These are phyloP conservation scores for Formica exsecta DNA, from an alignment of 1,140 invertebrate genomes.

Conservation along the genomic window DNA sequence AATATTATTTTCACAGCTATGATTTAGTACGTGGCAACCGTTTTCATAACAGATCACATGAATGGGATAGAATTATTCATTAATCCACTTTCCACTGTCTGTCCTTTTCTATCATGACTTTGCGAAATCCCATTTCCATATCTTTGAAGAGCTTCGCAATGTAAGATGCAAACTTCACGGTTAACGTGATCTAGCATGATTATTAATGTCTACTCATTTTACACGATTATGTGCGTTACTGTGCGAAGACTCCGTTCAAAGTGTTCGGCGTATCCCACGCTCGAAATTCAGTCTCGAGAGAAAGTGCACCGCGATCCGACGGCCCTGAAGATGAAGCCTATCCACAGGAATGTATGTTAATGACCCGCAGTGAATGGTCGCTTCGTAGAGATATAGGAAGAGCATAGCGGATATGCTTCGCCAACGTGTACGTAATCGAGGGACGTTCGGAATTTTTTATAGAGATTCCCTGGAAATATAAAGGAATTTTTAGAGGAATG, in stretches of 20 bases:
- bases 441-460: constrained; percentile 51
- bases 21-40: not conserved
- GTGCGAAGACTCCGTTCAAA: constrained; percentile 41
- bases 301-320: constrained; percentile 78
- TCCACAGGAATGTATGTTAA: constrained; percentile 77
- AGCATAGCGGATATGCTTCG: constrained; percentile 47
- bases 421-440: not conserved
- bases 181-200: constrained; percentile 36
- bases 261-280: constrained; percentile 76
- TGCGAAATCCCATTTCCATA: constrained; percentile 39
- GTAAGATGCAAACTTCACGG: constrained; percentile 8
- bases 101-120: constrained; percentile 24
- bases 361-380: constrained; percentile 62
- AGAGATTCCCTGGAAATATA: constrained; percentile 30
- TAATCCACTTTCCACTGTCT: constrained; percentile 44
- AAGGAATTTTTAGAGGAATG: constrained; percentile 52
- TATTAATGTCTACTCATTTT: constrained; percentile 40
- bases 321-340: constrained; percentile 75
- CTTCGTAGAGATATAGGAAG: not conserved
- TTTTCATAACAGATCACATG: constrained; percentile 15
- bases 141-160: constrained; percentile 26
- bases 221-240: not conserved
- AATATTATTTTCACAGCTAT: not conserved
- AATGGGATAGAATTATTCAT: constrained; percentile 18
- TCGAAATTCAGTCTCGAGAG: constrained; percentile 79